Evolutionary conservation across 2,113 vertebrate species (phyloP).

Genomic region (Python bivittatus): DNA sequence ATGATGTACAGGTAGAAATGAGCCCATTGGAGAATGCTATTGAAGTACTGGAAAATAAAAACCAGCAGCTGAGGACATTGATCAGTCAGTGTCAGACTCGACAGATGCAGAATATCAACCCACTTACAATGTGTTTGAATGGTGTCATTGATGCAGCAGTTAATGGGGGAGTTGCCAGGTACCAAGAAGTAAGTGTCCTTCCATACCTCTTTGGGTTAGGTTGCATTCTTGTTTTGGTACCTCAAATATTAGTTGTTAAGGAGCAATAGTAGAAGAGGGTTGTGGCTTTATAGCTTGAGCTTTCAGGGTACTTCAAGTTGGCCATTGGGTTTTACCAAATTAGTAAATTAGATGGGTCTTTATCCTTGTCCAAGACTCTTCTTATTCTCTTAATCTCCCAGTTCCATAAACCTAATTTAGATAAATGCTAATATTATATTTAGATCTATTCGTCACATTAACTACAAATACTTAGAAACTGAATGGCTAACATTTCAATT

Average conservation of each 20-base stretch:
- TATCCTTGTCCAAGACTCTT: not conserved
- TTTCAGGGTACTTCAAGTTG: not conserved
- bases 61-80: slow-evolving; percentile 90
- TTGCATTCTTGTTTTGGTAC: not conserved
- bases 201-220: slow-evolving; percentile 26
- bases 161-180: slow-evolving; percentile 95
- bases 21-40: slow-evolving; percentile 98
- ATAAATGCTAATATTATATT: not conserved
- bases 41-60: slow-evolving; percentile 98
- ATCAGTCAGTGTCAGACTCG: slow-evolving; percentile 94
- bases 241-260: not conserved
- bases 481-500: not conserved
- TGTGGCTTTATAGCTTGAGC: not conserved
- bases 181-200: slow-evolving; percentile 87
- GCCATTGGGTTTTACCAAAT: not conserved
- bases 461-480: not conserved
- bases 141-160: slow-evolving; percentile 98
- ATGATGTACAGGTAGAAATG: slow-evolving; percentile 89
- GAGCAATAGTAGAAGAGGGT: not conserved
- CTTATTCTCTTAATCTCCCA: not conserved
- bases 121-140: slow-evolving; percentile 98
- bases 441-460: not conserved
- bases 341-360: not conserved
- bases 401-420: not conserved
- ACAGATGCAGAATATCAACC: slow-evolving; percentile 98